These are phyloP conservation scores for Monochamus alternatus DNA, from an alignment of 2,888 invertebrate genomes.

Conservation along the genomic window DNA sequence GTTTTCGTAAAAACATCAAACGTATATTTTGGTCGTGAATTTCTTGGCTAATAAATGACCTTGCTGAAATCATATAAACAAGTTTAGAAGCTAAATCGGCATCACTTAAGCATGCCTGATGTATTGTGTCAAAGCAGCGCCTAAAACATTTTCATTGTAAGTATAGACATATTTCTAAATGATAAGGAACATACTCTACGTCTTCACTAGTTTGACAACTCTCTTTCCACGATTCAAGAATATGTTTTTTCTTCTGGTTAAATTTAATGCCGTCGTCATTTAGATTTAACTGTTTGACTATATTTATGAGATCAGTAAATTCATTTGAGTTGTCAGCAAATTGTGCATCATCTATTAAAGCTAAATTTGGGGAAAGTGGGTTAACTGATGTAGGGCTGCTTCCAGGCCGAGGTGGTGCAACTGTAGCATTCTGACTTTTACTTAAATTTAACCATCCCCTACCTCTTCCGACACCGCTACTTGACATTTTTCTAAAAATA, in stretches of 20 bases:
- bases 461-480: constrained; percentile 55
- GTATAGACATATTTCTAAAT: neutral
- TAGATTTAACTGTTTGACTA: constrained; percentile 62
- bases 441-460: constrained; percentile 59
- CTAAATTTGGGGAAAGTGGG: constrained; percentile 16
- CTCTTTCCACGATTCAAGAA: constrained; percentile 62
- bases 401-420: constrained; percentile 29
- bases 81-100: constrained; percentile 64
- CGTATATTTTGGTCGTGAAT: constrained; percentile 58
- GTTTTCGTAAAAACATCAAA: constrained; percentile 60
- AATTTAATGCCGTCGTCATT: constrained; percentile 68
- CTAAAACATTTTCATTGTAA: constrained; percentile 52
- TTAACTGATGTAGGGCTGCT: constrained; percentile 18
- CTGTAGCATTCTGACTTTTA: constrained; percentile 46
- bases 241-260: constrained; percentile 66
- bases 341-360: constrained; percentile 36
- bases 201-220: constrained; percentile 62
- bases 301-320: constrained; percentile 56
- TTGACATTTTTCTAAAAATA: constrained; percentile 45
- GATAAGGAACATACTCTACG: constrained; percentile 11
- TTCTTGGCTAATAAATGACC: constrained; percentile 61
- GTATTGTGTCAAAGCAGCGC: constrained; percentile 63
- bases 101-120: constrained; percentile 63
- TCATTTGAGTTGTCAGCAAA: constrained; percentile 49
- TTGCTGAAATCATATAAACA: constrained; percentile 64